Evolutionary conservation across 2,888 invertebrate genomes (phyloP).

Genomic region (Xestia xanthographa): DNA sequence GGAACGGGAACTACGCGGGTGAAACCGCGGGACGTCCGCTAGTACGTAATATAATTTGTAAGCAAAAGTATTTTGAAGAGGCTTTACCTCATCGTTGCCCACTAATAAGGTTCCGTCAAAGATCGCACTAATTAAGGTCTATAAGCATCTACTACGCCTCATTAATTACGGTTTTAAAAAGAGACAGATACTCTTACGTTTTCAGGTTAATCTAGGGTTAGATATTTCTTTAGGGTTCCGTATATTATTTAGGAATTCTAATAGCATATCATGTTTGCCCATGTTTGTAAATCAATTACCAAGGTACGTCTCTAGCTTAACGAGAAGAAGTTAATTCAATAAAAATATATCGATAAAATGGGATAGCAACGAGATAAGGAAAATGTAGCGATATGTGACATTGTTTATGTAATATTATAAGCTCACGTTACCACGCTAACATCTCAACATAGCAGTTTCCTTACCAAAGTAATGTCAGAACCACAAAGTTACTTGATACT

Average conservation of each 20-base stretch:
- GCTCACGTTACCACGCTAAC: constrained; percentile 26
- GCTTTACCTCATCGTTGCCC: constrained; percentile 1
- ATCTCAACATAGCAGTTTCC: constrained; percentile 8
- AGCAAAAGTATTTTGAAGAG: not conserved
- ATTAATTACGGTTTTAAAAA: constrained; percentile 32
- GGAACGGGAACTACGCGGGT: too few species aligned
- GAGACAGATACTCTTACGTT: not conserved
- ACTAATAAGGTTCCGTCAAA: constrained; percentile 42
- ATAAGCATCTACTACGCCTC: constrained; percentile 29
- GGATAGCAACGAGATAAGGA: not conserved
- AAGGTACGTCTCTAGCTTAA: not conserved
- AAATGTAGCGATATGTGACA: constrained; percentile 10
- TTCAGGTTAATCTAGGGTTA: constrained; percentile 1
- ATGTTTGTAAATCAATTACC: not conserved
- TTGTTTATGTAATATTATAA: constrained; percentile 26
- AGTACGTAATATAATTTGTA: not conserved
- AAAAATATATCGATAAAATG: constrained; percentile 18
- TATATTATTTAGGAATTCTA: not conserved
- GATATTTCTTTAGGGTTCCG: not conserved
- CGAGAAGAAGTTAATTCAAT: not conserved
- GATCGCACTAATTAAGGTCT: constrained; percentile 52
- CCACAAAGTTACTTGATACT: constrained; percentile 23
- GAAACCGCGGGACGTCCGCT: too few species aligned
- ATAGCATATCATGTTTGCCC: not conserved
- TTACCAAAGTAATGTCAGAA: not conserved